Evolutionary conservation across 1,140 invertebrate genomes (phyloP).

Genomic region (Cyrtorhinus lividipennis): DNA sequence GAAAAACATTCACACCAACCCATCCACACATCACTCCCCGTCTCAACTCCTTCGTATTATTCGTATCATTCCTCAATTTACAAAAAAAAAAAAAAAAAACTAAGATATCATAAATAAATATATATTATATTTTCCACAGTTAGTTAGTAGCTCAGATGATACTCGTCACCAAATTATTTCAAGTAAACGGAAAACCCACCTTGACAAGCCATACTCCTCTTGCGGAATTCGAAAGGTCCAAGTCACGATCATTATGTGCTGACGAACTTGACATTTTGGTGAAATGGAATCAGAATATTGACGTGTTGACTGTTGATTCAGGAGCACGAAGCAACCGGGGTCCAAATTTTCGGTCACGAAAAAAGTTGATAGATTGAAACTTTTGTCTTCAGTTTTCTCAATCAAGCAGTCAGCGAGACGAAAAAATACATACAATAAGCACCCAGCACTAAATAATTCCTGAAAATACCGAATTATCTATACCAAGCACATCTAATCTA

Average conservation of each 20-base stretch:
- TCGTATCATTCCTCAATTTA: too few species aligned
- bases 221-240: conserved; percentile 75
- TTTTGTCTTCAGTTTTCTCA: too few species aligned
- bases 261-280: background rate
- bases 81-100: too few species aligned
- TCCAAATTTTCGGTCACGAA: background rate
- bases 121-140: background rate
- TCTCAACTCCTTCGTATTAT: too few species aligned
- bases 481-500: too few species aligned
- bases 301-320: background rate
- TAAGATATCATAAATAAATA: too few species aligned
- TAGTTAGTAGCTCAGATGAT: background rate
- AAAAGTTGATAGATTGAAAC: background rate
- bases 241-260: conserved; percentile 25
- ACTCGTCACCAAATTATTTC: background rate
- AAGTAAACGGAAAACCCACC: conserved; percentile 35
- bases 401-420: background rate
- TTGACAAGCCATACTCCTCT: conserved; percentile 92
- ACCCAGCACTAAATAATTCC: background rate
- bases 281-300: background rate
- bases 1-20: too few species aligned
- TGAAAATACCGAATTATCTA: too few species aligned
- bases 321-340: too few species aligned
- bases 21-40: background rate
- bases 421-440: background rate